Evolutionary conservation across 2,888 invertebrate species (phyloP), one percentile per base, ranked within the genome.

Genomic region (Endotricha flammealis): DNA sequence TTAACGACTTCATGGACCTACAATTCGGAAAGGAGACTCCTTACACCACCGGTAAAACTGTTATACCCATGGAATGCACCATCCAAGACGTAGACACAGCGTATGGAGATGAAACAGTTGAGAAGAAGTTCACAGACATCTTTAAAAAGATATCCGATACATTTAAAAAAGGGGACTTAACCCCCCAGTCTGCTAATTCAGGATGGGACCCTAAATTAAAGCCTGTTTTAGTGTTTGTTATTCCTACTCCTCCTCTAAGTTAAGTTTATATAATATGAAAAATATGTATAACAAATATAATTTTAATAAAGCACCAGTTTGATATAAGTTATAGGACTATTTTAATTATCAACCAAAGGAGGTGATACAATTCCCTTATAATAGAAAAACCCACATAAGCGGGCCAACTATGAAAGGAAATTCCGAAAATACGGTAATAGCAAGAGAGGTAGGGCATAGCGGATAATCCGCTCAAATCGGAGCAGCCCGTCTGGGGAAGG

Each of bases 1-100:
- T 85, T 0, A 80, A 81, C 23, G 85, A 85, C 44, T 79, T 57
- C 54, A 82, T 85, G 83, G 81, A 82, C 39, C 56, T 85, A 0
- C 75, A 75, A 13, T 81, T 73, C 27, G 75, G 61, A 0, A 78
- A 77, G 40, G 69, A 70, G 32, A 85, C 82, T 2, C 76, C 77
- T 0, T 85, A 80, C 53, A 83, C 85, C 0, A 81, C 79, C 1
- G 85, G 85, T 3, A 64, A 81, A 41, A 69, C 67, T 32, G 70
- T 85, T 0, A 9, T 85, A 1, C 85, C 85, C 0, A 32, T 53
- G 0, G 75, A 63, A 0, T 45, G 66, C 1, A 64, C 67, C 0
- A 56, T 78, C 11, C 57, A 60, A 1, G 78, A 83, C 12, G 67
- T 85, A 0, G 67, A 78, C 17, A 52, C 46, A 1, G 70, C 77